A percentile compares a stretch with the other conserved stretches of the same genome.
phyloP scores from a whole-genome alignment of 2,113 vertebrate species.

The Pseudolaguvia tuberculata region DNA sequence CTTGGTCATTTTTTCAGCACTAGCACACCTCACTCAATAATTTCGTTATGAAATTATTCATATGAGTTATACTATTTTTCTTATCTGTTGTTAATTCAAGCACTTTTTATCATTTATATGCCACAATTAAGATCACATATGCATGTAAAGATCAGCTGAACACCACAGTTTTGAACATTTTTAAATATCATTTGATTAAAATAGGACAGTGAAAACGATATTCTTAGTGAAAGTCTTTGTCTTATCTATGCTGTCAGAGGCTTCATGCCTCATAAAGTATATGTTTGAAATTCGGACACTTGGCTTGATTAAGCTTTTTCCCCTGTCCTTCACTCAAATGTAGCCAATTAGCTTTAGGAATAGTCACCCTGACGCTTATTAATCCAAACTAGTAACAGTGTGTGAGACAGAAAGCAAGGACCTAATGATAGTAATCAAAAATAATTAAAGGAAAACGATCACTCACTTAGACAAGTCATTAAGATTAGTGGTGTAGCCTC shows the following conservation, averaged over 20 bases:
- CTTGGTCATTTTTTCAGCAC: not conserved
- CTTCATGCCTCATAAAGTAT: constrained; percentile 62
- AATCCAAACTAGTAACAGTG: constrained; percentile 58
- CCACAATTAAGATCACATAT: constrained; percentile 33
- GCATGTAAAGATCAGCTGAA: constrained; percentile 47
- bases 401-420: constrained; percentile 58
- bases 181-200: constrained; percentile 62
- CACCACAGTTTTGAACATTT: constrained; percentile 45
- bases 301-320: constrained; percentile 47
- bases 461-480: constrained; percentile 63
- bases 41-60: not conserved
- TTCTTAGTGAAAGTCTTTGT: constrained; percentile 45
- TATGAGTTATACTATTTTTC: not conserved
- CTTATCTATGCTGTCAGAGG: constrained; percentile 42
- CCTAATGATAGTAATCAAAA: constrained; percentile 72
- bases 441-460: constrained; percentile 70
- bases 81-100: constrained; percentile 2
- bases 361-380: constrained; percentile 57
- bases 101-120: constrained; percentile 8
- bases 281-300: constrained; percentile 57
- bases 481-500: constrained; percentile 55
- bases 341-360: constrained; percentile 68
- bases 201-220: constrained; percentile 47
- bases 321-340: constrained; percentile 49
- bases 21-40: not conserved